Percentiles rank a stretch among this genome's conserved stretches.
Conservation (phyloP, 2,888 invertebrate species). For the Cremastinae sp. region DNA sequence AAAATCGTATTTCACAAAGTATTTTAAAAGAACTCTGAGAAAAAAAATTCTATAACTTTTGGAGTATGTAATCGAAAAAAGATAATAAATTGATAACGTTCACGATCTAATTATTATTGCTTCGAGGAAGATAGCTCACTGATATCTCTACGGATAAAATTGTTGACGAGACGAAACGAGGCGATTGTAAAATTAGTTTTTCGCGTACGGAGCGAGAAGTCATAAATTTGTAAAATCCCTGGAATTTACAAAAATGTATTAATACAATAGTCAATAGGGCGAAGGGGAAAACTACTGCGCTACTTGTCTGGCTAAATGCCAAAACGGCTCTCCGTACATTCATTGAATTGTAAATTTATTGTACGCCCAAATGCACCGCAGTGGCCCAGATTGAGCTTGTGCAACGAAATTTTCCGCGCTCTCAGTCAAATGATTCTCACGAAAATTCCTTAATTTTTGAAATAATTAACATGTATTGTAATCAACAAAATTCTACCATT, state of each 20-base stretch:
- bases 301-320: constrained; percentile 44
- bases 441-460: no score
- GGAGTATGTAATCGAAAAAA: no score
- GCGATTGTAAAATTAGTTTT: constrained; percentile 17
- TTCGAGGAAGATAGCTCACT: constrained; percentile 3
- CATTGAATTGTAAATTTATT: constrained; percentile 62
- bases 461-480: no score
- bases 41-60: no score
- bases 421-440: background rate
- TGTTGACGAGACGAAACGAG: background rate
- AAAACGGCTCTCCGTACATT: constrained; percentile 27
- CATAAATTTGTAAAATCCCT: background rate
- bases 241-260: constrained; percentile 14
- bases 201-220: background rate
- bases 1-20: no score
- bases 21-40: no score
- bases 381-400: constrained; percentile 23
- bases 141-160: background rate
- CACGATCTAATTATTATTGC: constrained; percentile 47
- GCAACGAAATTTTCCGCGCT: constrained; percentile 50
- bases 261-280: constrained; percentile 2
- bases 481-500: no score
- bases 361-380: constrained; percentile 43
- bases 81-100: constrained; percentile 31
- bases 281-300: constrained; percentile 45